Evolutionary conservation across 2,113 vertebrate genomes (phyloP).

Genomic region (Oryzias woworae): DNA sequence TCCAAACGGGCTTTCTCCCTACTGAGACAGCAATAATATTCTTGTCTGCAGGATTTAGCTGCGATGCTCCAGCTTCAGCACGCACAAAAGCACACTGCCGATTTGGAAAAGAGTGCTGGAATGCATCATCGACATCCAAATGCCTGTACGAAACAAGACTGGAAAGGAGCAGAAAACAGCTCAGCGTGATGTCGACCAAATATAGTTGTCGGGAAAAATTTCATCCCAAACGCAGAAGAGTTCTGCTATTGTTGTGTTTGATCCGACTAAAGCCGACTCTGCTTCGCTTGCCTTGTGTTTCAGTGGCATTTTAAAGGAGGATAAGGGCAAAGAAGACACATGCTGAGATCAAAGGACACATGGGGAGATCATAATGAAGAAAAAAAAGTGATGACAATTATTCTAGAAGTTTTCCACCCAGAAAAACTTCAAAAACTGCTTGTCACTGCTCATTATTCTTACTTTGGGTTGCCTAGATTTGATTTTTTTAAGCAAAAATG

Average conservation of each 20-base stretch:
- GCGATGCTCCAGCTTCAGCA: constrained; percentile 42
- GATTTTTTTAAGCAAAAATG: no score
- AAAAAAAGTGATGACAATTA: constrained; percentile 46
- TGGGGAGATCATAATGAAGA: constrained; percentile 53
- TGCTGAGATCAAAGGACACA: constrained; percentile 75
- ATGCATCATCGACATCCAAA: constrained; percentile 21
- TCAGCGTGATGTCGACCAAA: constrained; percentile 61
- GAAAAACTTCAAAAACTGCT: constrained; percentile 35
- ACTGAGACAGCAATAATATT: constrained; percentile 69
- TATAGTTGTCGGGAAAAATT: constrained; percentile 49
- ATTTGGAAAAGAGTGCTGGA: constrained; percentile 27
- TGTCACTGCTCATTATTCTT: constrained; percentile 16
- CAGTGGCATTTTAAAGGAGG: constrained; percentile 55
- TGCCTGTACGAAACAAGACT: constrained; percentile 15
- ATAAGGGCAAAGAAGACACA: constrained; percentile 58
- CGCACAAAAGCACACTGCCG: constrained; percentile 40
- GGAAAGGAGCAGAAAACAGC: constrained; percentile 32
- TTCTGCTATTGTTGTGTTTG: constrained; percentile 60
- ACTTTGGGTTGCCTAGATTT: constrained; percentile 3
- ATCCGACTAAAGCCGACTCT: constrained; percentile 62
- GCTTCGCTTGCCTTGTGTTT: constrained; percentile 46
- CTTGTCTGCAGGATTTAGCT: constrained; percentile 69
- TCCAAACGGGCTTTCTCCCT: constrained; percentile 71
- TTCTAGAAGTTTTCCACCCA: constrained; percentile 42
- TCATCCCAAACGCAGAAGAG: constrained; percentile 50